These are phyloP conservation scores for Teleogryllus oceanicus DNA, from an alignment of 2,888 invertebrate genomes.

Conservation along the genomic window DNA sequence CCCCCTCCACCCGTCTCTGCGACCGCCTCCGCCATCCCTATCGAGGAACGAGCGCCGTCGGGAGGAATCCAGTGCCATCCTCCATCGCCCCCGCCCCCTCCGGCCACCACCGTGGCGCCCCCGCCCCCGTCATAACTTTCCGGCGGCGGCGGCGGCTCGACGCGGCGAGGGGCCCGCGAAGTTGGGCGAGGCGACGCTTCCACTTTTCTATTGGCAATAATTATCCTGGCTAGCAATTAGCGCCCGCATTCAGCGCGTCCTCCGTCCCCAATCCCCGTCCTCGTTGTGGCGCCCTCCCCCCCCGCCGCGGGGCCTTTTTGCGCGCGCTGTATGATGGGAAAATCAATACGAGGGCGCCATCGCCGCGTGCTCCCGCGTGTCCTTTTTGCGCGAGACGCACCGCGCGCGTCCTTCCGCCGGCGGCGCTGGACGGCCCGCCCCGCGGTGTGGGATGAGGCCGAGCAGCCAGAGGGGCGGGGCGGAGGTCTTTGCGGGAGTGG, in stretches of 20 bases:
- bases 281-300: neutral
- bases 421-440: neutral
- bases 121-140: constrained; percentile 5
- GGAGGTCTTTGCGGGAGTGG: neutral
- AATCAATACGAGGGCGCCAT: neutral
- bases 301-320: neutral
- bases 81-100: no score
- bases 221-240: constrained; percentile 9
- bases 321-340: neutral
- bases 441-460: neutral
- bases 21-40: no score
- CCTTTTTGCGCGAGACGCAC: no score
- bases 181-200: constrained; percentile 3
- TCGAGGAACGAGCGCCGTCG: no score
- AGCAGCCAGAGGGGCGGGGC: neutral
- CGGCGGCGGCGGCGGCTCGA: neutral
- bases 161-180: neutral
- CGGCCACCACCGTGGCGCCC: no score
- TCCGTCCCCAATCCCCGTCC: neutral
- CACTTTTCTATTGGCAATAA: constrained; percentile 2
- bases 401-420: neutral
- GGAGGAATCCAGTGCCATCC: no score
- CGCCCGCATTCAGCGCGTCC: neutral
- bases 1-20: no score
- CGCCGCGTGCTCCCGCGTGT: neutral